phyloP scores from a whole-genome alignment of 2,888 invertebrate species.

The Eledone cirrhosa region DNA sequence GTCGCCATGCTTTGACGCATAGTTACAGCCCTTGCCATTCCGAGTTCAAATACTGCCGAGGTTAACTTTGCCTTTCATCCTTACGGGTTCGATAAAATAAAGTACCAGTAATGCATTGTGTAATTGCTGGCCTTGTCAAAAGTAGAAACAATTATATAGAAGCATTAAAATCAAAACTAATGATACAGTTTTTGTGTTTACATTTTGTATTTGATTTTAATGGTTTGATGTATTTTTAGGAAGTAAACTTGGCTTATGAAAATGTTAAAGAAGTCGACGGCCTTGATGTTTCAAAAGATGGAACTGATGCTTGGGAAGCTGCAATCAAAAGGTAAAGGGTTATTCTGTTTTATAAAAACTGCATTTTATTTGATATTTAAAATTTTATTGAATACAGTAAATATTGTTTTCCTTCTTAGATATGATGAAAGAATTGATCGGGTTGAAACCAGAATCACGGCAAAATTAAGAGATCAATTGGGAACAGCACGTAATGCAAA shows the following conservation, averaged over 20 bases:
- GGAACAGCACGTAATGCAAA: constrained; percentile 99
- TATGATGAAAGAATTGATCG: constrained; percentile 98
- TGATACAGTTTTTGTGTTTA: neutral
- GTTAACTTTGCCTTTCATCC: too few species aligned
- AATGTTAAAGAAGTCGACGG: constrained; percentile 99
- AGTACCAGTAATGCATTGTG: too few species aligned
- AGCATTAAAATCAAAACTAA: neutral
- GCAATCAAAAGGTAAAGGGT: constrained; percentile 82
- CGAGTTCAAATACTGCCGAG: too few species aligned
- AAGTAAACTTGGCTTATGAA: constrained; percentile 90
- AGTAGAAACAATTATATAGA: neutral
- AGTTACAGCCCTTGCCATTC: too few species aligned
- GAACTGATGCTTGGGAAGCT: constrained; percentile 97
- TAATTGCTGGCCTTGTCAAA: too few species aligned
- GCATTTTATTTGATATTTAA: neutral
- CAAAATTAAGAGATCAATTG: constrained; percentile 94
- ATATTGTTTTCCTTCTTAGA: constrained; percentile 36
- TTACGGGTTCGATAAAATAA: too few species aligned
- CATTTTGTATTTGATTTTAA: neutral
- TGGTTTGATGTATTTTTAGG: constrained; percentile 50
- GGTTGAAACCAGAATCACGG: constrained; percentile 97
- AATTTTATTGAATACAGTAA: neutral
- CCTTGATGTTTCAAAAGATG: constrained; percentile 95
- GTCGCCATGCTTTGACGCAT: too few species aligned
- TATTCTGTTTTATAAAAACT: neutral